phyloP scores from a whole-genome alignment of 2,888 invertebrate genomes.

The Synanthedon vespiformis region DNA sequence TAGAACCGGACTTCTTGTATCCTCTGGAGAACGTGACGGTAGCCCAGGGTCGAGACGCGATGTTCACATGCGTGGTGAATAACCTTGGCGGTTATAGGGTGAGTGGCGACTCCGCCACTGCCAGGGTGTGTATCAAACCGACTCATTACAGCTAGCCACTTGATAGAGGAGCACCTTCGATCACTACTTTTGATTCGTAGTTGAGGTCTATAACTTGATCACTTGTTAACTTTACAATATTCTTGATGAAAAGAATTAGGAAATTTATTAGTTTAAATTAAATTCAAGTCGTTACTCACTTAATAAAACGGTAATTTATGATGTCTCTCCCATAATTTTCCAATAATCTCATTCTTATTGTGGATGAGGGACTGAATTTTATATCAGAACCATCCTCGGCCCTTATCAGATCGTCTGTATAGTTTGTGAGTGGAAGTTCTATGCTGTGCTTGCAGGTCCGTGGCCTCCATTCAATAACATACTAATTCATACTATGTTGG shows the following conservation, averaged over 20 bases:
- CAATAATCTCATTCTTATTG: no score
- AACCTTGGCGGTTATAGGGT: slow-evolving; percentile 89
- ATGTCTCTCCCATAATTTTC: no score
- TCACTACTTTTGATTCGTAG: slow-evolving; percentile 34
- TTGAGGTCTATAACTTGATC: slow-evolving; percentile 51
- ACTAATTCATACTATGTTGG: no score
- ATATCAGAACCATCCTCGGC: no score
- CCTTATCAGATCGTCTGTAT: no score
- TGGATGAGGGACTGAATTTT: no score
- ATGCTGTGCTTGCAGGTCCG: no score
- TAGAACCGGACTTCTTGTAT: slow-evolving; percentile 84
- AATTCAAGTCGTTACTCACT: no score
- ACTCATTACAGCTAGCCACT: slow-evolving; percentile 53
- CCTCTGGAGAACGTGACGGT: slow-evolving; percentile 87
- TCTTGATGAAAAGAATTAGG: not conserved
- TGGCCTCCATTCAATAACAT: no score
- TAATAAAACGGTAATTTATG: no score
- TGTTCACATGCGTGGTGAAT: slow-evolving; percentile 87
- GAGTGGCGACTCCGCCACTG: slow-evolving; percentile 88
- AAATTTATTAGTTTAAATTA: not conserved
- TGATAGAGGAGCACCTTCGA: slow-evolving; percentile 59
- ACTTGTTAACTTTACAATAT: not conserved
- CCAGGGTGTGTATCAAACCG: slow-evolving; percentile 84
- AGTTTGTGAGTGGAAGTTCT: no score
- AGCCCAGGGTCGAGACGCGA: slow-evolving; percentile 84